A percentile compares a stretch with the other conserved stretches of the same genome.
phyloP scores from a whole-genome alignment of 2,888 invertebrate species.

The Drosophila koepferae region DNA sequence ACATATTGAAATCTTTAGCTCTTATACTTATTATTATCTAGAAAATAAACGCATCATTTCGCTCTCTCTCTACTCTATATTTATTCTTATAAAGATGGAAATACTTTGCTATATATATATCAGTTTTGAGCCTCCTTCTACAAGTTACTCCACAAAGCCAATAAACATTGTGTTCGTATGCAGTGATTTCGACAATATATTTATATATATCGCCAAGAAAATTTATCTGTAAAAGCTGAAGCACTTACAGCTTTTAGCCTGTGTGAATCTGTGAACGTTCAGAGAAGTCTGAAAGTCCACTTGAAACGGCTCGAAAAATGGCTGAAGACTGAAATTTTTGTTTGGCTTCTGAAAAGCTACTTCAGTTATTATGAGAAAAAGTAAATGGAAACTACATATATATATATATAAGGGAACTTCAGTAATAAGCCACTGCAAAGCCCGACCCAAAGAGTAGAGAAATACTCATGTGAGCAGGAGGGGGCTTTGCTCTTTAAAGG shows the following conservation, averaged over 20 bases:
- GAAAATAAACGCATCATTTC: too few species aligned
- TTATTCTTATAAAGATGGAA: too few species aligned
- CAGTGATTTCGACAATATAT: too few species aligned
- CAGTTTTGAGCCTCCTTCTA: too few species aligned
- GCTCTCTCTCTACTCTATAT: too few species aligned
- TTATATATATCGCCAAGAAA: neutral
- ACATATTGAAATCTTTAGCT: too few species aligned
- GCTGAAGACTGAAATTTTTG: neutral
- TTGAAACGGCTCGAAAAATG: neutral
- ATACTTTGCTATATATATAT: too few species aligned
- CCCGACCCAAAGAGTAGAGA: neutral
- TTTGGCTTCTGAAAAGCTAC: neutral
- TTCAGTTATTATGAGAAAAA: constrained; percentile 1
- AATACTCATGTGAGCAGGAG: neutral
- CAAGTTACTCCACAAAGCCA: too few species aligned
- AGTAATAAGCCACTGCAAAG: neutral
- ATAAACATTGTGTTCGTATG: too few species aligned
- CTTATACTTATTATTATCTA: too few species aligned
- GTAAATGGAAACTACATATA: neutral
- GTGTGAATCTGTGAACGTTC: neutral
- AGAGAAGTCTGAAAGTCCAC: neutral
- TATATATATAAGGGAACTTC: neutral
- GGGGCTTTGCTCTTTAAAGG: neutral
- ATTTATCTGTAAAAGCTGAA: neutral
- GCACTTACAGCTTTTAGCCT: neutral